Base-by-base conservation (phyloP, 2,113 vertebrate species). In the Myotis davidii region DNA sequence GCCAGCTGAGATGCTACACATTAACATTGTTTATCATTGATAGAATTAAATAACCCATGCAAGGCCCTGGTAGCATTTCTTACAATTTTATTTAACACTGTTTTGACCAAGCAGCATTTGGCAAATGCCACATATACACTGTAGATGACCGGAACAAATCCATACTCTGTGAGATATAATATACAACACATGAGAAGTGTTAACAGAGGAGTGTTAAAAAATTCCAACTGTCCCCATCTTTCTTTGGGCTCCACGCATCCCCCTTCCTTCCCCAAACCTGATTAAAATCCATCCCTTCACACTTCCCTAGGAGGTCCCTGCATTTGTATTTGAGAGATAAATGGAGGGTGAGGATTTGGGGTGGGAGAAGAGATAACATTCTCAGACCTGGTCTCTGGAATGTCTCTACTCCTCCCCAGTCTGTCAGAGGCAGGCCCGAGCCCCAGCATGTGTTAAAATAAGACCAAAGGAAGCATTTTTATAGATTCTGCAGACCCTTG, bases 1-100 rank as follows among this genome's bases (percentile, higher is more conserved):
- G 79, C 83, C 50, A n/a, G 17, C 96, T 16, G 72, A 97, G 94
- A 96, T 74, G 84, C 86, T 97, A 65, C 83, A 82, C 89, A 82
- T 97, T 97, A 97, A 85, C 87, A 93, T 91, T 97, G 94, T 93
- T 96, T 96, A 97, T 97, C 95, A 95, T 61, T 95, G 96, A 97
- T 90, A 96, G 94, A 96, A 97, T 97, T 97, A 97, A 98, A 97
- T 96, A 98, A 97, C 86, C 94, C 97, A 94, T 96, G 88, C 91
- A 91, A 96, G 91, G 85, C 83, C 86, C 70, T 39, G 61, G 89
- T 91, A 96, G 79, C 90, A 74, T 96, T 97, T 94, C 94, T 96
- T 93, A 94, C 84, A 59, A 91, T 97, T 98, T 98, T 98, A 98
- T 98, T 97, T 97, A 95, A 97, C 95, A 94, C 91, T 85, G 83